Conservation (phyloP, 2,888 invertebrate genomes). For the Trissoscelio sp. region DNA sequence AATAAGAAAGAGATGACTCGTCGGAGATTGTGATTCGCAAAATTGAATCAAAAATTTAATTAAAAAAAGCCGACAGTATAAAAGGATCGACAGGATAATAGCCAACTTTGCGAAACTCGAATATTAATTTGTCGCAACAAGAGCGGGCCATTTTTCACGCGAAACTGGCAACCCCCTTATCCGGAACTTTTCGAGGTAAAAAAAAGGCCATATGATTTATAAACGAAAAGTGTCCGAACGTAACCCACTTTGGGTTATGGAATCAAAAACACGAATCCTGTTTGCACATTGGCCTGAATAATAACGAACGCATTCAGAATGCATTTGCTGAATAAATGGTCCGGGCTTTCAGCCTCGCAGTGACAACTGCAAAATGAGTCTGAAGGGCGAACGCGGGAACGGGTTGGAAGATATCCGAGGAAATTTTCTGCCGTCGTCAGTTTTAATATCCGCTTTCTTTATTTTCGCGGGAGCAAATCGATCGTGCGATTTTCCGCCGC, state of each 20-base stretch:
- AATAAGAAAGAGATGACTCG: no score
- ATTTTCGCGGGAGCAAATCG: constrained; percentile 66
- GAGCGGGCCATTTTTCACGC: constrained; percentile 28
- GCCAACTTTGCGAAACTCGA: neutral
- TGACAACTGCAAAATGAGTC: constrained; percentile 70
- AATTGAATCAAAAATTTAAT: no score
- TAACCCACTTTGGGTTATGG: constrained; percentile 29
- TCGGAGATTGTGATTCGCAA: no score
- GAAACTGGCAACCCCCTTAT: neutral
- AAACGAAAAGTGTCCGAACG: constrained; percentile 28
- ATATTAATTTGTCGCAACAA: constrained; percentile 22
- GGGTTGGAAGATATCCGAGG: constrained; percentile 70
- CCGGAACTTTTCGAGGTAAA: constrained; percentile 26
- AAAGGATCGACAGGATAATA: no score
- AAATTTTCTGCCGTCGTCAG: constrained; percentile 76
- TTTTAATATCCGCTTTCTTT: constrained; percentile 81
- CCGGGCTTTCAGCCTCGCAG: constrained; percentile 57
- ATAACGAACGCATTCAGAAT: constrained; percentile 72
- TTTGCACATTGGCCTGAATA: constrained; percentile 72
- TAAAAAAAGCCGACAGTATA: no score
- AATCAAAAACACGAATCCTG: constrained; percentile 53
- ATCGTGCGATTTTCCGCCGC: constrained; percentile 26
- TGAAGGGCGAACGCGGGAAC: constrained; percentile 17
- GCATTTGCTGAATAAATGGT: constrained; percentile 77
- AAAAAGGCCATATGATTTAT: constrained; percentile 48